These are phyloP conservation scores for Aspiorhynchus laticeps DNA, from an alignment of 2,113 vertebrate species.

Conservation along the genomic window DNA sequence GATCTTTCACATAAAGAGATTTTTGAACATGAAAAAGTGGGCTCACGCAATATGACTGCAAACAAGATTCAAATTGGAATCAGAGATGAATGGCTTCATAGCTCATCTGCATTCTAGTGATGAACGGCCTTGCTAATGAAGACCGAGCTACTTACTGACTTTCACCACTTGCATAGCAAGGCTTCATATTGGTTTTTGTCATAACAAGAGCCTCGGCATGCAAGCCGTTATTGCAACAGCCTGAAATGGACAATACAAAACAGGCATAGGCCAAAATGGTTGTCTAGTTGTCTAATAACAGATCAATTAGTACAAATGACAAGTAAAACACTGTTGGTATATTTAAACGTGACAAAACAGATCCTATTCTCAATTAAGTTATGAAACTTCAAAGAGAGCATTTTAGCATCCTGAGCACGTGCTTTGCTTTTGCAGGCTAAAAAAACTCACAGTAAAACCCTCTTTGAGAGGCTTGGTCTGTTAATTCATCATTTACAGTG, in stretches of 20 bases:
- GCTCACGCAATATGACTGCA: constrained; percentile 75
- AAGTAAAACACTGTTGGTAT: no score
- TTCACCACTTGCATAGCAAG: constrained; percentile 53
- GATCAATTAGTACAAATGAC: background rate
- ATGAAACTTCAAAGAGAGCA: no score
- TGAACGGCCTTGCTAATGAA: constrained; percentile 71
- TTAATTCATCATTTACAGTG: no score
- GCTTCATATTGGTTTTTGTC: constrained; percentile 54
- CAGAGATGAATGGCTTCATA: constrained; percentile 73
- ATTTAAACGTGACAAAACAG: background rate
- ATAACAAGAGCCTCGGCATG: constrained; percentile 14
- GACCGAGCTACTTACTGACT: constrained; percentile 65
- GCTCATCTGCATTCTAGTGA: constrained; percentile 77
- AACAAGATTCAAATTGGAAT: constrained; percentile 78
- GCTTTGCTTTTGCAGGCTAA: no score
- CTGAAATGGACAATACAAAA: constrained; percentile 3
- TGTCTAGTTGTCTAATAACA: background rate
- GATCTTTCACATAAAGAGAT: constrained; percentile 76
- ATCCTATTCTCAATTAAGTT: no score
- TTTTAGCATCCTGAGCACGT: no score
- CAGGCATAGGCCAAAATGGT: background rate
- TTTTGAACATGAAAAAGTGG: constrained; percentile 73
- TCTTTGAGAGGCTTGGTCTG: no score
- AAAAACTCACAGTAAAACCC: no score
- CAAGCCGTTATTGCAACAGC: constrained; percentile 26